Percentiles rank a stretch among this genome's conserved stretches.
These are phyloP conservation scores for Copsychus sechellarum DNA, from an alignment of 2,113 vertebrate species.

Conservation along the genomic window DNA sequence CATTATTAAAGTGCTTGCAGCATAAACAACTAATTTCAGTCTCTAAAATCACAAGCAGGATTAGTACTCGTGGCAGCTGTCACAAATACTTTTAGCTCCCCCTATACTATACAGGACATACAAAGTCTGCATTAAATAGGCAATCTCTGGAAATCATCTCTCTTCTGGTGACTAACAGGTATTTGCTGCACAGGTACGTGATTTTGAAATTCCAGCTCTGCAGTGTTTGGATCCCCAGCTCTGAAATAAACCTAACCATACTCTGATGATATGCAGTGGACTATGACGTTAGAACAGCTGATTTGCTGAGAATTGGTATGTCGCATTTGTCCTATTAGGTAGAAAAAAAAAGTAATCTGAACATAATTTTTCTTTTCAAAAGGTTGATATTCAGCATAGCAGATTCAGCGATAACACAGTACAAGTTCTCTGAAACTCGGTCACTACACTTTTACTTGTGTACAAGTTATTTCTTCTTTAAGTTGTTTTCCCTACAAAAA, in stretches of 20 bases:
- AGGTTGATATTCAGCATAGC: background rate
- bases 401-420: background rate
- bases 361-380: background rate
- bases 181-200: background rate
- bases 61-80: background rate
- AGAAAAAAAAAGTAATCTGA: background rate
- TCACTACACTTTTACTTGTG: background rate
- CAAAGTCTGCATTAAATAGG: background rate
- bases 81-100: background rate
- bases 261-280: background rate
- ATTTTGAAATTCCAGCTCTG: background rate
- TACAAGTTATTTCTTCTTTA: background rate
- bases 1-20: background rate
- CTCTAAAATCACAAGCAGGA: background rate
- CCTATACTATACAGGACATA: background rate
- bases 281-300: background rate
- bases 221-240: background rate
- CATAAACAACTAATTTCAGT: background rate
- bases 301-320: background rate
- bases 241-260: background rate
- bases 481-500: background rate
- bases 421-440: background rate
- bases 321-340: background rate
- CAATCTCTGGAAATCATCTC: background rate
- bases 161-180: background rate